Percentiles rank a stretch among this genome's conserved stretches.
phyloP scores from a whole-genome alignment of 2,888 invertebrate genomes.

The Choristoneura rosaceana region DNA sequence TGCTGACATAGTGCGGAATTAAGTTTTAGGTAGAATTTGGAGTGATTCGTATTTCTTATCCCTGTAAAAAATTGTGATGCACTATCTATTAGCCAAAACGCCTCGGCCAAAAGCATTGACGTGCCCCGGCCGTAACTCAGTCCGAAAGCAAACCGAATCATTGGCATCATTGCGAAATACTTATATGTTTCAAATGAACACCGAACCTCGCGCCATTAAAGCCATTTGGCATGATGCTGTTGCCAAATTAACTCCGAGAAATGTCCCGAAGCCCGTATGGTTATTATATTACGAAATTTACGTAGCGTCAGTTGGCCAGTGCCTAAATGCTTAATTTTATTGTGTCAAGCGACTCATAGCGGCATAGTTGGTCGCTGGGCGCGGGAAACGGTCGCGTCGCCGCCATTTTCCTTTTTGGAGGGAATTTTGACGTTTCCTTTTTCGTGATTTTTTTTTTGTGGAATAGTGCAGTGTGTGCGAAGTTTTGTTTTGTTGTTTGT shows the following conservation, averaged over 20 bases:
- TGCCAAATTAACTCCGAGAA: slow-evolving; percentile 72
- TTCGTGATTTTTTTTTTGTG: slow-evolving; percentile 10
- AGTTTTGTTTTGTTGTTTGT: slow-evolving; percentile 4
- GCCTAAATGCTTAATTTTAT: slow-evolving; percentile 72
- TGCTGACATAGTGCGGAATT: no score
- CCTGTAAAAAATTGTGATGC: neutral
- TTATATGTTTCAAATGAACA: slow-evolving; percentile 44
- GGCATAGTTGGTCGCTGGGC: slow-evolving; percentile 64
- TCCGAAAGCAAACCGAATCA: slow-evolving; percentile 46
- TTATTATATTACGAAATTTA: slow-evolving; percentile 72
- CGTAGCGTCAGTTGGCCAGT: slow-evolving; percentile 55
- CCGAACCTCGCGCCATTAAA: slow-evolving; percentile 54
- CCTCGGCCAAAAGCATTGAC: neutral
- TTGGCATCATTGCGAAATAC: slow-evolving; percentile 44
- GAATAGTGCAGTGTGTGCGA: slow-evolving; percentile 20
- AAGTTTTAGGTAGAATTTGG: no score
- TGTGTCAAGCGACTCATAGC: slow-evolving; percentile 71
- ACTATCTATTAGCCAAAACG: neutral
- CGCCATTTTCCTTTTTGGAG: slow-evolving; percentile 33
- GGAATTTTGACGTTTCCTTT: slow-evolving; percentile 29
- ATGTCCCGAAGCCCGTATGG: slow-evolving; percentile 60
- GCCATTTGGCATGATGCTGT: slow-evolving; percentile 61
- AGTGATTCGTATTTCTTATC: no score
- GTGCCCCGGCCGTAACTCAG: slow-evolving; percentile 37
- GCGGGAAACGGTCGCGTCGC: slow-evolving; percentile 59